These are phyloP conservation scores for Melinaea menophilus DNA, from an alignment of 2,888 invertebrate genomes.

Conservation along the genomic window DNA sequence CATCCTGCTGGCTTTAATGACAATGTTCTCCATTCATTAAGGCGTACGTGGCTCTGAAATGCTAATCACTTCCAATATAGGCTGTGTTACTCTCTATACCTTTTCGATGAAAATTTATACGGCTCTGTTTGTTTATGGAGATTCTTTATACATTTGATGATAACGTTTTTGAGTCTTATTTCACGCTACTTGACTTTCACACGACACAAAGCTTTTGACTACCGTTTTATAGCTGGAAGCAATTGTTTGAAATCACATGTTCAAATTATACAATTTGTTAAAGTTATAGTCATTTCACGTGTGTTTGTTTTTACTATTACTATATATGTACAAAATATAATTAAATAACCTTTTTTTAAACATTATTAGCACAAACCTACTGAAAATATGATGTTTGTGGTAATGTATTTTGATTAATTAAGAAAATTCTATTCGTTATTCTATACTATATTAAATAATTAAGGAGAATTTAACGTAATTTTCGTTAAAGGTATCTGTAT, in stretches of 20 bases:
- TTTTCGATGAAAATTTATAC: slow-evolving; percentile 49
- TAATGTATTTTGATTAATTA: too few species aligned
- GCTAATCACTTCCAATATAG: slow-evolving; percentile 73
- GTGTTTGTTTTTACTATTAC: too few species aligned
- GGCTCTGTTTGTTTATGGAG: slow-evolving; percentile 59
- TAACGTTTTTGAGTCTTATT: slow-evolving; percentile 19
- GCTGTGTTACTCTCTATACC: slow-evolving; percentile 54
- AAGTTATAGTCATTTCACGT: too few species aligned
- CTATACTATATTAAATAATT: neutral
- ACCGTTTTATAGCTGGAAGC: slow-evolving; percentile 10
- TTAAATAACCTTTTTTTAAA: neutral
- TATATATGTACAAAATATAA: neutral
- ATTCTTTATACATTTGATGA: slow-evolving; percentile 34
- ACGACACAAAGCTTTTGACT: slow-evolving; percentile 20
- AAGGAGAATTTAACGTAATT: neutral
- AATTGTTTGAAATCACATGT: slow-evolving; percentile 16
- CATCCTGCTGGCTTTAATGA: slow-evolving; percentile 55
- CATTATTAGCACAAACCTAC: neutral
- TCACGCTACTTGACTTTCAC: slow-evolving; percentile 24
- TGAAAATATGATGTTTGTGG: too few species aligned
- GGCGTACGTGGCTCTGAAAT: slow-evolving; percentile 68
- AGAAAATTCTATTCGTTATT: too few species aligned
- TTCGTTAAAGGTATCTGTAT: slow-evolving; percentile 7
- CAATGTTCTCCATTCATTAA: slow-evolving; percentile 70
- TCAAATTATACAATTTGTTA: neutral